These are phyloP conservation scores for Drosophila sp. DNA, from an alignment of 1,140 invertebrate genomes.

Conservation along the genomic window DNA sequence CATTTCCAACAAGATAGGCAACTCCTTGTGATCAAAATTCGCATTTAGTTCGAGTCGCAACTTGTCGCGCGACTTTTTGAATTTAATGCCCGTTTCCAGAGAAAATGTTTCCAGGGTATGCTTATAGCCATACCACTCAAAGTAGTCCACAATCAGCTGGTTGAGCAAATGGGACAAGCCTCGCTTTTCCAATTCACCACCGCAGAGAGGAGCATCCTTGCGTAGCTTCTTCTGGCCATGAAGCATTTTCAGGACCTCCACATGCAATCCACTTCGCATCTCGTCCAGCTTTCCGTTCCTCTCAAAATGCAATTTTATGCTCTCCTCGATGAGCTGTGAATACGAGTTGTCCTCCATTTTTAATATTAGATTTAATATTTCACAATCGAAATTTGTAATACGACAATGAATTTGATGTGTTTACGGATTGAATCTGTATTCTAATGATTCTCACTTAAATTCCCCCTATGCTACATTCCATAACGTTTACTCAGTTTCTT, in stretches of 20 bases:
- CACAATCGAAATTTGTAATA: constrained; percentile 7
- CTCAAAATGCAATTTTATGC: constrained; percentile 49
- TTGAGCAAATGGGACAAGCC: constrained; percentile 52
- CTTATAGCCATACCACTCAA: constrained; percentile 65
- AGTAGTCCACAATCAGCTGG: constrained; percentile 66
- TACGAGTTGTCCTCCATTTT: constrained; percentile 25
- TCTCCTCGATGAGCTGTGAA: constrained; percentile 43
- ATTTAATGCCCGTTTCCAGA: constrained; percentile 51
- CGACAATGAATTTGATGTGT: constrained; percentile 23
- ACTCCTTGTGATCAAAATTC: constrained; percentile 24
- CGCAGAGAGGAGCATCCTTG: constrained; percentile 27
- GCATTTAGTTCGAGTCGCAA: constrained; percentile 22
- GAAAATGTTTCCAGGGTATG: constrained; percentile 69
- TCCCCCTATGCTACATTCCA: background rate
- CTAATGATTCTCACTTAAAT: background rate
- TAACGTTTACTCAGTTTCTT: constrained; percentile 29
- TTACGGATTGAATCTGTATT: constrained; percentile 12
- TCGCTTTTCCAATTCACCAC: background rate
- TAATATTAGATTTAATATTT: constrained; percentile 19
- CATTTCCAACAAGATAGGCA: constrained; percentile 63
- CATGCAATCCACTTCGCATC: constrained; percentile 57
- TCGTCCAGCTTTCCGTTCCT: constrained; percentile 46
- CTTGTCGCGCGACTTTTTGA: constrained; percentile 21
- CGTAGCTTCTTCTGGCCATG: constrained; percentile 17
- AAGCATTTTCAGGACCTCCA: constrained; percentile 53